Evolutionary conservation across 1,140 invertebrate genomes (phyloP).

Genomic region (Limonius californicus): DNA sequence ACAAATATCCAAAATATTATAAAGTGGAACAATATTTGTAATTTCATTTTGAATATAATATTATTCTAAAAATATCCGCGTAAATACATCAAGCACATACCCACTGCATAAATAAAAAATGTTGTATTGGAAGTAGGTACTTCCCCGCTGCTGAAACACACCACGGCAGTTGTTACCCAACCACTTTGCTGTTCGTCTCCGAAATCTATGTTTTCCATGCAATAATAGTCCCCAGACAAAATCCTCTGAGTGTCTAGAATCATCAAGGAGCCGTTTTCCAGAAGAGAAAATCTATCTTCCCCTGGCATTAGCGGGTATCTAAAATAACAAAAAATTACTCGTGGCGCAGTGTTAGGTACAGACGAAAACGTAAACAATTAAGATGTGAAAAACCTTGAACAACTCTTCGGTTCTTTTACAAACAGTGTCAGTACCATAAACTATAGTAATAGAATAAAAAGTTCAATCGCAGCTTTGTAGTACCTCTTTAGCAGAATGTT

Average conservation of each 20-base stretch:
- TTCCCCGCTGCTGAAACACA: neutral
- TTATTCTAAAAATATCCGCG: neutral
- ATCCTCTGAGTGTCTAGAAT: constrained; percentile 21
- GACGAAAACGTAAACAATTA: no score
- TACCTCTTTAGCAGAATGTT: no score
- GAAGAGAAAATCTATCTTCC: constrained; percentile 19
- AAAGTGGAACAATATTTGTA: no score
- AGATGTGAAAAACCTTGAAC: no score
- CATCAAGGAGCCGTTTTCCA: constrained; percentile 28
- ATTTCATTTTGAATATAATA: no score
- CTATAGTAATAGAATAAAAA: no score
- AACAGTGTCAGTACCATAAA: no score
- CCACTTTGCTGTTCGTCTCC: neutral
- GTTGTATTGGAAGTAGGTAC: neutral
- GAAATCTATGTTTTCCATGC: constrained; percentile 7
- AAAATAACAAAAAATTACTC: neutral
- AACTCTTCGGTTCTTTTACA: no score
- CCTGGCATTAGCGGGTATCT: constrained; percentile 18
- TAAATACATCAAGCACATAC: neutral
- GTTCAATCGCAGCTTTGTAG: no score
- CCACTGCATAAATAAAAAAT: constrained; percentile 1
- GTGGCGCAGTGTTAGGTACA: no score
- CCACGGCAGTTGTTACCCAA: neutral
- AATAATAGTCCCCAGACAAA: constrained; percentile 21
- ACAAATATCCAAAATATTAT: no score